A percentile compares a stretch with the other conserved stretches of the same genome.
Conservation (phyloP, 1,140 invertebrate species). For the Drosophila parvula region DNA sequence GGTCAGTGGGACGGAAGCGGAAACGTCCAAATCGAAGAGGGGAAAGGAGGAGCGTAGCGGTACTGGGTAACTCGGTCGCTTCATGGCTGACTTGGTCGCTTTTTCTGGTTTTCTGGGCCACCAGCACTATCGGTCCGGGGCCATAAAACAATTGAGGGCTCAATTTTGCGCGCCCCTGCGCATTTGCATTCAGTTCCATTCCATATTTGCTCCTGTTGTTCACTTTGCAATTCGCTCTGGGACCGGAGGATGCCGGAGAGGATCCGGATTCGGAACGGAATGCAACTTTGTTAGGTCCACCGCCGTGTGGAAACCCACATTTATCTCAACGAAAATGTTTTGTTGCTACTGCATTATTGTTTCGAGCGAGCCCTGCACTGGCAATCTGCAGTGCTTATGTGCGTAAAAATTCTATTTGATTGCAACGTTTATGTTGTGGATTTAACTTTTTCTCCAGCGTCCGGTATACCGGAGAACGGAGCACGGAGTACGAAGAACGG, state of each 20-base stretch:
- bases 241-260: conserved; percentile 41
- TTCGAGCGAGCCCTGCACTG: conserved; percentile 15
- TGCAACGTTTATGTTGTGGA: conserved; percentile 63
- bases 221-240: conserved; percentile 23
- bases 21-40: conserved; percentile 24
- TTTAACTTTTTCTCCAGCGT: conserved; percentile 18
- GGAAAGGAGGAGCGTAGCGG: neutral
- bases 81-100: conserved; percentile 32
- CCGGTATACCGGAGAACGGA: neutral
- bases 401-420: conserved; percentile 80
- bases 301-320: conserved; percentile 41
- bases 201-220: conserved; percentile 50
- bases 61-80: conserved; percentile 32
- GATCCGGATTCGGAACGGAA: conserved; percentile 53
- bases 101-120: conserved; percentile 35
- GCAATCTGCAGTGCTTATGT: conserved; percentile 52
- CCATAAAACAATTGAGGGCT: conserved; percentile 76
- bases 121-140: conserved; percentile 19
- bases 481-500: neutral
- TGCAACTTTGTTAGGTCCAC: conserved; percentile 65
- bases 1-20: conserved; percentile 50
- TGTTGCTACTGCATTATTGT: conserved; percentile 67
- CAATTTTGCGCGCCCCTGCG: conserved; percentile 59
- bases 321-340: conserved; percentile 74
- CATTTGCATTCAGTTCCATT: conserved; percentile 49